Percentiles rank a stretch among this genome's conserved stretches.
These are phyloP conservation scores for Corythaixoides concolor DNA, from an alignment of 2,113 vertebrate species.

Conservation along the genomic window DNA sequence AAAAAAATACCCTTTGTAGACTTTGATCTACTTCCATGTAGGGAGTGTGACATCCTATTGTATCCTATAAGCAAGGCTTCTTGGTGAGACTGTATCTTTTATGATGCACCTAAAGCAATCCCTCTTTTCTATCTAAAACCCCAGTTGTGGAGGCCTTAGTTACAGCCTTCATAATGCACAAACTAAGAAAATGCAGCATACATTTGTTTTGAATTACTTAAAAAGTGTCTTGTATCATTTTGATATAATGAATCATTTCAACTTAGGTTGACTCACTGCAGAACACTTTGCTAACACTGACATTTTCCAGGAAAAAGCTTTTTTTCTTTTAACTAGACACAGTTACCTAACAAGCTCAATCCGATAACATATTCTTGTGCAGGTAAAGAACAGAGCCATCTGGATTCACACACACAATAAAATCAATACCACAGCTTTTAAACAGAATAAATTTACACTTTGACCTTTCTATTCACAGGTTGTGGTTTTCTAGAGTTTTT, in stretches of 20 bases:
- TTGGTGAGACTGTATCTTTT: background rate
- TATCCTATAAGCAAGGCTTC: background rate
- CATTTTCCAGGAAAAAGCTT: conserved; percentile 1
- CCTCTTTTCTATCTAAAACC: background rate
- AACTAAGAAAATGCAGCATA: background rate
- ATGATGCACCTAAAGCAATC: background rate
- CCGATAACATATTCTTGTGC: background rate
- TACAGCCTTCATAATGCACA: background rate
- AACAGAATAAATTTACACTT: background rate
- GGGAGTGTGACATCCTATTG: background rate
- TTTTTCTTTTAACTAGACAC: background rate
- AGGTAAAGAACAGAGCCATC: background rate
- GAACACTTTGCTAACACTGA: background rate
- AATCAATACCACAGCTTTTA: background rate
- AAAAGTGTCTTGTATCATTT: background rate
- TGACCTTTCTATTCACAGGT: background rate
- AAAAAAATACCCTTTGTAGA: background rate
- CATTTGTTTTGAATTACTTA: background rate
- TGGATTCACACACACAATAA: background rate
- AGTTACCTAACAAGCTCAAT: background rate
- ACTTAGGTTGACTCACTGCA: conserved; percentile 1
- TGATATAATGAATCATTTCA: background rate
- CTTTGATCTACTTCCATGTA: background rate
- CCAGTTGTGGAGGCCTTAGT: background rate
- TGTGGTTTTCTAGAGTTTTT: background rate